Evolutionary conservation across 2,797 vertebrate species (phyloP).

Genomic region (Poecilia gillii): DNA sequence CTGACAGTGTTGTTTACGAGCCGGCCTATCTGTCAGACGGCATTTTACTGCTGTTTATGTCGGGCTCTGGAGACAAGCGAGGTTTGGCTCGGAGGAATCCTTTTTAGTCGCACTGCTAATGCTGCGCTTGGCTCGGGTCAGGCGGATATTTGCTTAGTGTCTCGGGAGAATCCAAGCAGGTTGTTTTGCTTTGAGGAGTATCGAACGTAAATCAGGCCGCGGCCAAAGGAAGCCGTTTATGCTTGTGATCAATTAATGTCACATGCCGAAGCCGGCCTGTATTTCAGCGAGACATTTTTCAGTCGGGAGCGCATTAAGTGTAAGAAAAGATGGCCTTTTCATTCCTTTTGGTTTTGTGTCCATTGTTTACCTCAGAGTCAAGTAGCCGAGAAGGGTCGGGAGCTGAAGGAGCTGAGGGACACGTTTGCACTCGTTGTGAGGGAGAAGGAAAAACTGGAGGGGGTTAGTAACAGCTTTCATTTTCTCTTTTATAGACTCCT

Average conservation of each 20-base stretch:
- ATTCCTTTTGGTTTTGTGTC: constrained; percentile 24
- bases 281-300: constrained; percentile 30
- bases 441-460: constrained; percentile 89
- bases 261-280: constrained; percentile 8
- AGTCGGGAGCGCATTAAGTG: constrained; percentile 35
- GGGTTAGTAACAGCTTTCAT: constrained; percentile 76
- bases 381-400: constrained; percentile 90
- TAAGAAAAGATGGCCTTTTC: constrained; percentile 12
- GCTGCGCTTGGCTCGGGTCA: constrained; percentile 74
- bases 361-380: constrained; percentile 83
- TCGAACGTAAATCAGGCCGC: constrained; percentile 64
- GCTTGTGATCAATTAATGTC: constrained; percentile 58
- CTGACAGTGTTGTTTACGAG: constrained; percentile 80
- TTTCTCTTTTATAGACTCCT: constrained; percentile 73
- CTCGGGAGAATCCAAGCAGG: constrained; percentile 71
- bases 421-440: constrained; percentile 83
- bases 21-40: constrained; percentile 65
- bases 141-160: constrained; percentile 72
- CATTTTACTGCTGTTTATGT: constrained; percentile 84
- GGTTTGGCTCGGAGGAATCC: constrained; percentile 63
- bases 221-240: constrained; percentile 58
- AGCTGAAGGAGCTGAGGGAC: constrained; percentile 88
- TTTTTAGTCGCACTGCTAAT: constrained; percentile 78
- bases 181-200: constrained; percentile 65
- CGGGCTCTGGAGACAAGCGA: constrained; percentile 67